phyloP scores from a whole-genome alignment of 2,797 vertebrate species.

The Cichlasoma orientale region DNA sequence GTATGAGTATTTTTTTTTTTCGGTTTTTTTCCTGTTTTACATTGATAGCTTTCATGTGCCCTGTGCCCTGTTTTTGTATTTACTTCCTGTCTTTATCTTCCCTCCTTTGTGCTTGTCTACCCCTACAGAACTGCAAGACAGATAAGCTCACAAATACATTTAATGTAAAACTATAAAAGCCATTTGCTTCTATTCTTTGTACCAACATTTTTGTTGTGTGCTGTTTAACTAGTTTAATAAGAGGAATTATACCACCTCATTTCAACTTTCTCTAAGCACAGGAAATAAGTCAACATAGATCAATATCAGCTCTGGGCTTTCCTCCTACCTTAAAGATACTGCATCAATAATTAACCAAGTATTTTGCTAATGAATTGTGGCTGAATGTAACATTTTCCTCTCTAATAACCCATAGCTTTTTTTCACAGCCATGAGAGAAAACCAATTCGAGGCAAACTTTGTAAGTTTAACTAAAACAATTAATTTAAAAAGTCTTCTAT shows the following conservation, averaged over 20 bases:
- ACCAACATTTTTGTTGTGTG: slow-evolving; percentile 10
- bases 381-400: slow-evolving; percentile 46
- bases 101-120: not conserved
- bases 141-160: not conserved
- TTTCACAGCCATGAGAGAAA: slow-evolving; percentile 9
- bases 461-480: slow-evolving; percentile 13
- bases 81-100: not conserved
- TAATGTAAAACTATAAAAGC: slow-evolving; percentile 12
- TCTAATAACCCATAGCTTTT: slow-evolving; percentile 32
- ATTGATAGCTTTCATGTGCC: too few species aligned
- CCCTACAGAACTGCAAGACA: not conserved
- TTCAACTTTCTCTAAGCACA: slow-evolving; percentile 32
- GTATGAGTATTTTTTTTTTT: too few species aligned
- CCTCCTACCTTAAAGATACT: slow-evolving; percentile 55
- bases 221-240: slow-evolving; percentile 38
- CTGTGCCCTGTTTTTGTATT: not conserved
- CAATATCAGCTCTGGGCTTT: slow-evolving; percentile 38
- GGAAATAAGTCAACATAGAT: slow-evolving; percentile 51
- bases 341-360: slow-evolving; percentile 57
- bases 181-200: not conserved
- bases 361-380: slow-evolving; percentile 51
- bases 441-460: slow-evolving; percentile 33
- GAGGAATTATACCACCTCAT: slow-evolving; percentile 21
- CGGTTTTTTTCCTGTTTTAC: too few species aligned
- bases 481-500: slow-evolving; percentile 29